phyloP scores from a whole-genome alignment of 2,888 invertebrate genomes.

The Eugnorisma glareosa region DNA sequence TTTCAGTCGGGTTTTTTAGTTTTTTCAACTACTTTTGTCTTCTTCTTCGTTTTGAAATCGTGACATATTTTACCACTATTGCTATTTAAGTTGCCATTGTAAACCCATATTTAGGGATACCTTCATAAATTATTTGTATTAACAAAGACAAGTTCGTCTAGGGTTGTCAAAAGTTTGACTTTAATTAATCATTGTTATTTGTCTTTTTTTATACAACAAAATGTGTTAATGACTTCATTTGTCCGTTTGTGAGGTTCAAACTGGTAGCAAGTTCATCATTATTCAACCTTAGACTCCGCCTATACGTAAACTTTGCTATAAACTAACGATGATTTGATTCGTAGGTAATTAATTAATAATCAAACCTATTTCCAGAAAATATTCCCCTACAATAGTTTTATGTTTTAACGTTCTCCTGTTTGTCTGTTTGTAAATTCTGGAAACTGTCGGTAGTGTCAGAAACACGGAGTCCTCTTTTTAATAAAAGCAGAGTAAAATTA shows the following conservation, averaged over 20 bases:
- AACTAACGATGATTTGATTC: no score
- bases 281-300: no score
- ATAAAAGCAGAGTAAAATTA: no score
- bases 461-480: neutral
- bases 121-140: slow-evolving; percentile 21
- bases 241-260: neutral
- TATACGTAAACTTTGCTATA: no score
- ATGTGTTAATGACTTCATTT: neutral
- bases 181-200: neutral
- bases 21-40: no score
- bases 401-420: no score
- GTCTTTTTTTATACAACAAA: neutral
- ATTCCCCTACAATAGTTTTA: no score
- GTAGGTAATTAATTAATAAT: no score
- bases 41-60: neutral
- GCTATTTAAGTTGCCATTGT: neutral
- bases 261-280: neutral
- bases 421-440: no score
- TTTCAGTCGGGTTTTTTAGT: no score
- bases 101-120: neutral
- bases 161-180: slow-evolving; percentile 9
- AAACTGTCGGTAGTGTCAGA: no score
- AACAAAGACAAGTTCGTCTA: neutral
- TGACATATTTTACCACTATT: neutral
- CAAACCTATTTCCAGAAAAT: no score